Percentiles rank a stretch among this genome's conserved stretches.
phyloP scores from a whole-genome alignment of 2,113 vertebrate species.

The Lathamus discolor region DNA sequence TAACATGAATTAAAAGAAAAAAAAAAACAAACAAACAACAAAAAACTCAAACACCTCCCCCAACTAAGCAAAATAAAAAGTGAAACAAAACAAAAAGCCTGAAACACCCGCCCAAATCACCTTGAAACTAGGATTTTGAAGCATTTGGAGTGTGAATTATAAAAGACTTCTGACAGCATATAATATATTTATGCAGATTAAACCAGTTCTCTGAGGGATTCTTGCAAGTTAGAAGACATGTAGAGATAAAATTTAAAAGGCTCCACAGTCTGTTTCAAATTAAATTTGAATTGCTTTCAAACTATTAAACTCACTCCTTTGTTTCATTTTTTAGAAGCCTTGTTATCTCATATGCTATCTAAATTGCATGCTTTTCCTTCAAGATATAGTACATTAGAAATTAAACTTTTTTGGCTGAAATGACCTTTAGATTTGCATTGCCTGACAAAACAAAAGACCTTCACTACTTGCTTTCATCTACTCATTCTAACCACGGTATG shows the following conservation, averaged over 20 bases:
- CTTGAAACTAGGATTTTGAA: constrained; percentile 17
- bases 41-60: accelerated
- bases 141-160: neutral
- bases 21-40: neutral
- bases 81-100: neutral
- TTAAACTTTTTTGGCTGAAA: constrained; percentile 17
- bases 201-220: constrained; percentile 8
- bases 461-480: neutral
- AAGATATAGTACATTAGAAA: neutral
- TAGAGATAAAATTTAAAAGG: constrained; percentile 27
- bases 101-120: neutral
- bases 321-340: constrained; percentile 36
- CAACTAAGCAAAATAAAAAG: neutral
- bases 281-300: constrained; percentile 31
- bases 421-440: constrained; percentile 42
- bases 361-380: constrained; percentile 22
- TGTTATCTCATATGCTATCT: neutral
- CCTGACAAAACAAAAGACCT: neutral
- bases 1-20: neutral
- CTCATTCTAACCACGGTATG: neutral
- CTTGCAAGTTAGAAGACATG: neutral
- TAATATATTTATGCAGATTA: constrained; percentile 40
- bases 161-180: constrained; percentile 7
- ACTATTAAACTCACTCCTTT: constrained; percentile 4
- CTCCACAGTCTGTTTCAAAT: constrained; percentile 20